These are phyloP conservation scores for Cariama cristata DNA, from an alignment of 2,113 vertebrate genomes.

Conservation along the genomic window DNA sequence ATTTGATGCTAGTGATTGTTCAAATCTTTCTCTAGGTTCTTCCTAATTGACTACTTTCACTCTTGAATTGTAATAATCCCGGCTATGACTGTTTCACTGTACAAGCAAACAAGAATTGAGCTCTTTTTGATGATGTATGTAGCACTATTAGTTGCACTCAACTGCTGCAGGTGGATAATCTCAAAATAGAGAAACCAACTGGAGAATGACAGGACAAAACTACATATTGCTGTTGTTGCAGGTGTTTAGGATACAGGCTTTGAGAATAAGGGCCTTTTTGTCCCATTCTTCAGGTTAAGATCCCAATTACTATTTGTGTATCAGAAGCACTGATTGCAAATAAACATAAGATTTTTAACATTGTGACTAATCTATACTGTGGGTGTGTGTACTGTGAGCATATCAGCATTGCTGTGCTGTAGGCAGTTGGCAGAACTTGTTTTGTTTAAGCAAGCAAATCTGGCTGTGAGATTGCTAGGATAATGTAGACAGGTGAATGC, in stretches of 20 bases:
- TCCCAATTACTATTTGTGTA: background rate
- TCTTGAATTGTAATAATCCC: background rate
- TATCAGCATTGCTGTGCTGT: background rate
- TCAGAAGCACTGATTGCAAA: background rate
- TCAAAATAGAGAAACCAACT: background rate
- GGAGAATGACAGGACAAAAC: background rate
- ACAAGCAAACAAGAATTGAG: background rate
- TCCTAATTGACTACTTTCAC: background rate
- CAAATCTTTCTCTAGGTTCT: background rate
- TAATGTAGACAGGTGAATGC: background rate
- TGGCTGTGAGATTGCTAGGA: background rate
- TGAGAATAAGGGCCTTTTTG: background rate
- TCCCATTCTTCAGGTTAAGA: background rate
- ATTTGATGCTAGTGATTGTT: background rate
- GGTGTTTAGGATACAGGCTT: background rate
- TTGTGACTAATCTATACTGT: background rate
- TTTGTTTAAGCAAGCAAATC: slow-evolving; percentile 22
- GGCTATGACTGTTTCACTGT: background rate
- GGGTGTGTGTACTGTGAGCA: background rate
- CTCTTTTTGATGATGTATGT: background rate
- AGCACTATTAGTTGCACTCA: background rate
- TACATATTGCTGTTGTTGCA: background rate
- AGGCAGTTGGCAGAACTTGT: background rate
- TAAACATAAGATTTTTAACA: background rate
- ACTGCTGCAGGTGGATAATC: background rate